Conservation (phyloP, 2,888 invertebrate genomes). For the Pseudolycoriella hygida region DNA sequence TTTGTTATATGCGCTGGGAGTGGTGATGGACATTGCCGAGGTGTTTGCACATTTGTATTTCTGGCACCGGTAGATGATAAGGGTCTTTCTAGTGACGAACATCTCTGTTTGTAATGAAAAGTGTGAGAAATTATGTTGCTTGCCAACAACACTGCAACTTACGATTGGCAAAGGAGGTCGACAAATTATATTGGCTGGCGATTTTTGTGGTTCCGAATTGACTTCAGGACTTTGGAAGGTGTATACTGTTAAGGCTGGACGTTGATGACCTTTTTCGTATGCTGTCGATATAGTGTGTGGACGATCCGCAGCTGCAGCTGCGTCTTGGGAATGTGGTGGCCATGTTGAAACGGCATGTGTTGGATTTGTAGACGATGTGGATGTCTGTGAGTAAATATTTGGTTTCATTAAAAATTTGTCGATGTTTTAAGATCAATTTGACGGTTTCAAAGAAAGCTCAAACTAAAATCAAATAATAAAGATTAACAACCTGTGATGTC, state of each 20-base stretch:
- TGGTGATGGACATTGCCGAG: slow-evolving; percentile 44
- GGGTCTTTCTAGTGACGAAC: slow-evolving; percentile 75
- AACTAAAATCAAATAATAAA: slow-evolving; percentile 15
- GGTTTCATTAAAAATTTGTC: background rate
- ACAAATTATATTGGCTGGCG: slow-evolving; percentile 32
- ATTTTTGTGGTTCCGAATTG: slow-evolving; percentile 29
- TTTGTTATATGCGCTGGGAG: slow-evolving; percentile 62
- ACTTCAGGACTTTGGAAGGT: slow-evolving; percentile 68
- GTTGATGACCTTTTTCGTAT: slow-evolving; percentile 70
- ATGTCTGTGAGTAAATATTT: slow-evolving; percentile 28
- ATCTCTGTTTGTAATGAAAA: slow-evolving; percentile 35
- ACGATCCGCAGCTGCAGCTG: slow-evolving; percentile 35
- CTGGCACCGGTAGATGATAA: slow-evolving; percentile 30
- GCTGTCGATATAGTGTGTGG: slow-evolving; percentile 92
- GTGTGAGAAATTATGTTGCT: slow-evolving; percentile 7
- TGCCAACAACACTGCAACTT: slow-evolving; percentile 17
- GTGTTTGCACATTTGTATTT: slow-evolving; percentile 25
- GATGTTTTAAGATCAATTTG: background rate
- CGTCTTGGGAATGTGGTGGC: slow-evolving; percentile 31
- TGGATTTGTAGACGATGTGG: slow-evolving; percentile 26
- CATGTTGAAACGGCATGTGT: slow-evolving; percentile 29
- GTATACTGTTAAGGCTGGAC: slow-evolving; percentile 72
- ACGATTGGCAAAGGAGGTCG: slow-evolving; percentile 60
- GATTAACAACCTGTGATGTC: slow-evolving; percentile 30
- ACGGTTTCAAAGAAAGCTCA: background rate